Evolutionary conservation across 2,113 vertebrate genomes (phyloP), one percentile per base, ranked within the genome.

Genomic region (Actenoides hombroni): DNA sequence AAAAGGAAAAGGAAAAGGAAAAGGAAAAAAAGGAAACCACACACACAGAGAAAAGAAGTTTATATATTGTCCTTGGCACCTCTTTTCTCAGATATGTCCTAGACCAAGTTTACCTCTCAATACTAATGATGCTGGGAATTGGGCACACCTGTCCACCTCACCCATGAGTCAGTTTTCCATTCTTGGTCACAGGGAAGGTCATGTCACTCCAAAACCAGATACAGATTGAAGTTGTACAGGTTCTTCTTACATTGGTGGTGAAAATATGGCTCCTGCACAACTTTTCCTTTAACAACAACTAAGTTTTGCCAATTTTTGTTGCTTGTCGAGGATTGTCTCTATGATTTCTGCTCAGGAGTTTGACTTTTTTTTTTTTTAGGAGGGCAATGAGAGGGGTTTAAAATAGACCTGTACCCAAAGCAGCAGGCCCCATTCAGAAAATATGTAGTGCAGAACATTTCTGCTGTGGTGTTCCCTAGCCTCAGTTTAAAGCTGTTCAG

Each of bases 401-500:
- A 75, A 78, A 25, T 13, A 82, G 9, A 61, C 21, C 26, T 44
- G 25, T 28, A 83, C 3, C 11, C 46, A 92, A 81, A 86, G 42
- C 42, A 88, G 37, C 76, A 54, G 46, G 10, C 6, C 28, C 7
- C 18, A 73, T 73, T 73, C 64, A 90, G 40, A 77, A 85, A 88
- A 80, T 20, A 86, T 0, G 8, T 29, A 77, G 13, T 21, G 40
- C 39, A 83, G 54, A 95, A 48, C 48, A 31, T 69, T 84, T 63
- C n/a, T 80, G 59, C 53, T 77, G 19, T 59, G n/a, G 21, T 76
- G 14, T 60, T 90, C 88, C 78, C 77, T 20, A 90, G 86, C 54
- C 79, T 93, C 73, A 82, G 88, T 73, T 96, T 93, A 95, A 60
- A 96, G 54, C 78, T 94, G 51, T 67, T 96, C 91, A 95, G 83